Evolutionary conservation across 2,797 vertebrate genomes (phyloP), one percentile per base, ranked within the genome.

Genomic region (Octomys mimax): DNA sequence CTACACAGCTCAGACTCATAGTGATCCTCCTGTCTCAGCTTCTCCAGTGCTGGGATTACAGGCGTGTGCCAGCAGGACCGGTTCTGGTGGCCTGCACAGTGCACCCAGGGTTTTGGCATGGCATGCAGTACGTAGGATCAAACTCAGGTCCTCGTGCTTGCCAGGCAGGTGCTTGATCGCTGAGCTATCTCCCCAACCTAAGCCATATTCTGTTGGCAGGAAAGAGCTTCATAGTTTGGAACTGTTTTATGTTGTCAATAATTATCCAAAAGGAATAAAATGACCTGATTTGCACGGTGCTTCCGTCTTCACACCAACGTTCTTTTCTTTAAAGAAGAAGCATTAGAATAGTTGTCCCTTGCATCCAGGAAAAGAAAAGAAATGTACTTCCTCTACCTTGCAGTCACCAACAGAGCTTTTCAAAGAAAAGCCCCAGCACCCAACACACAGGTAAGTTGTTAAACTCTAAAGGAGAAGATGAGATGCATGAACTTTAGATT

Each of bases 291-390:
- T 87, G 9, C 79, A 64, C 2, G 57, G 90, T 68, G 46, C 36
- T 87, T 83, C 6, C 26, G 31, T 75, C 22, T 68, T 68, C 71
- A 93, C 54, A 87, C 33, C 33, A 91, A 49, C 4, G 62, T 26
- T 82, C 11, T 87, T 62, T 91, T 90, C 89, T 88, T 77, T 52
- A 87, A 87, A 87, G 16, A 49, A 59, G 8, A 91, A 77, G 84
- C 64, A 59, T 66, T 94, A 80, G 18, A 80, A 62, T 64, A 57
- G 73, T 39, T 91, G 33, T 86, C 39, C 82, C 62, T 78, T 89
- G 14, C 46, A 64, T n/a, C 24, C 33, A 61, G 31, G 33, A 1
- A 88, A 6, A 80, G 39, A 85, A 95, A 81, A 11, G 2, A 59
- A 3, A 59, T 21, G 5, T 6, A 39, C 14, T 78, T 66, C 73